These are phyloP conservation scores for Heliconius congener DNA, from an alignment of 1,140 invertebrate species.

Conservation along the genomic window DNA sequence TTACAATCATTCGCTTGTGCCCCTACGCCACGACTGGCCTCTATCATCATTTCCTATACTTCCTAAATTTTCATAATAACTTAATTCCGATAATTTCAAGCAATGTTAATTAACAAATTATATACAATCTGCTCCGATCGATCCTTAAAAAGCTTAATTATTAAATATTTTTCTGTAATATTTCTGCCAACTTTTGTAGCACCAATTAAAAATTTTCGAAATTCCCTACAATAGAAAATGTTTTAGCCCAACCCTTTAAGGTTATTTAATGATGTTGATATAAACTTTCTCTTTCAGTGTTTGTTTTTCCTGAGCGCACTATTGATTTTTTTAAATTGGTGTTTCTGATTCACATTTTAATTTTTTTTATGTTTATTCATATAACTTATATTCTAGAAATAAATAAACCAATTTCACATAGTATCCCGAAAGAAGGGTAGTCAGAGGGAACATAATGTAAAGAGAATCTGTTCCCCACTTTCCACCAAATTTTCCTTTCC, in stretches of 20 bases:
- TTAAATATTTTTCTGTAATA: background rate
- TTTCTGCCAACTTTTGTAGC: constrained; percentile 1
- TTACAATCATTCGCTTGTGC: too few relatives aligned
- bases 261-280: constrained; percentile 7
- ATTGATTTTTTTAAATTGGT: background rate
- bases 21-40: too few relatives aligned
- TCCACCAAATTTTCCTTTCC: too few relatives aligned
- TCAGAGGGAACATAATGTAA: too few relatives aligned
- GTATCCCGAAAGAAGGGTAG: too few relatives aligned
- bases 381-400: too few relatives aligned
- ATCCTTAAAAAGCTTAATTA: constrained; percentile 5
- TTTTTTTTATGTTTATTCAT: too few relatives aligned
- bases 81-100: background rate
- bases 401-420: too few relatives aligned
- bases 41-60: too few relatives aligned
- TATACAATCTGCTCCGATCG: background rate
- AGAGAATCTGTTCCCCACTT: too few relatives aligned
- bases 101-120: background rate
- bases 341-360: background rate
- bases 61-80: too few relatives aligned
- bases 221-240: constrained; percentile 17
- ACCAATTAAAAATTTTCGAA: constrained; percentile 41
- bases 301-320: background rate
- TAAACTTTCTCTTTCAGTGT: background rate
- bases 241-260: background rate